Conservation (phyloP, 2,888 invertebrate genomes). For the Volucella zonaria region DNA sequence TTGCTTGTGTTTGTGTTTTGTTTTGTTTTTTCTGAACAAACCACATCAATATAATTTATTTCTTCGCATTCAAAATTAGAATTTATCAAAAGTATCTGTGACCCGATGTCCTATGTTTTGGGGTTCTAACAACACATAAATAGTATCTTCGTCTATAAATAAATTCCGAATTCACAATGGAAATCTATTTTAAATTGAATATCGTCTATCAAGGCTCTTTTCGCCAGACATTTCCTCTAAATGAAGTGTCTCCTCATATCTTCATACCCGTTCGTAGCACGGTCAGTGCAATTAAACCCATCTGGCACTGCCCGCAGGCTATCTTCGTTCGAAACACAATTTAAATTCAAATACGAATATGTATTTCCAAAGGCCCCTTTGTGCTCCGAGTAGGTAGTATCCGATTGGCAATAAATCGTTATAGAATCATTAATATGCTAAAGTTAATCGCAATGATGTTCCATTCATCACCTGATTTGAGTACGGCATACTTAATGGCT, state of each 20-base stretch:
- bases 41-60: no score
- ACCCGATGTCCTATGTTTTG: no score
- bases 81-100: background rate
- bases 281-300: no score
- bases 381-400: background rate
- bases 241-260: no score
- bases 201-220: background rate
- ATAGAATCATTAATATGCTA: constrained; percentile 59
- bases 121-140: no score
- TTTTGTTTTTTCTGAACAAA: background rate
- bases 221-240: no score
- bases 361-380: constrained; percentile 5
- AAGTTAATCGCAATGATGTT: constrained; percentile 27
- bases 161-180: no score
- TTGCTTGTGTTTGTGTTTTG: no score
- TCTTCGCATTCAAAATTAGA: background rate
- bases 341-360: background rate
- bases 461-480: constrained; percentile 61
- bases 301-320: no score
- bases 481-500: constrained; percentile 61
- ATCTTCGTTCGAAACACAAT: no score
- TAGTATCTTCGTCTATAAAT: no score
- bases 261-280: background rate
- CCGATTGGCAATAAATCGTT: constrained; percentile 23
- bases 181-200: background rate